A percentile compares a stretch with the other conserved stretches of the same genome.
phyloP scores from a whole-genome alignment of 2,113 vertebrate genomes.

The Okapia johnstoni region DNA sequence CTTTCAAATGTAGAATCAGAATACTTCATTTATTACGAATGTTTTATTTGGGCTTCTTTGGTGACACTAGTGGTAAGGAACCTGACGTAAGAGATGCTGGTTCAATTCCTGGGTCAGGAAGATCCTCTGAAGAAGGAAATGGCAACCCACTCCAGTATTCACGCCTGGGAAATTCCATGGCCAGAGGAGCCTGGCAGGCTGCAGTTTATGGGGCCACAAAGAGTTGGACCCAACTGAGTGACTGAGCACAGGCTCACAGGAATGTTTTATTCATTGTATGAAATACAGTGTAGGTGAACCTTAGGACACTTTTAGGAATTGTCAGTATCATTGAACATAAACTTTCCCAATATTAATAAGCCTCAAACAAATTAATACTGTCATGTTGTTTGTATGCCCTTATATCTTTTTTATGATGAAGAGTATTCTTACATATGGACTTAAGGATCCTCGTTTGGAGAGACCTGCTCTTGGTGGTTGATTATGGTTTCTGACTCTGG shows the following conservation, averaged over 20 bases:
- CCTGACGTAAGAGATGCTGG: not conserved
- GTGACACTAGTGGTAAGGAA: not conserved
- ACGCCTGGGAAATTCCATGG: not conserved
- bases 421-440: not conserved
- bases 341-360: not conserved
- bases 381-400: not conserved
- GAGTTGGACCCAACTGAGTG: not conserved
- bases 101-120: not conserved
- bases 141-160: not conserved
- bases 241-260: not conserved
- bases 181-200: not conserved
- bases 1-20: conserved; percentile 10
- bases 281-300: not conserved
- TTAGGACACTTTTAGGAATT: not conserved
- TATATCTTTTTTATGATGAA: not conserved
- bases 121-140: not conserved
- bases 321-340: not conserved
- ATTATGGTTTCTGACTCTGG: not conserved
- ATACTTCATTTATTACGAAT: not conserved
- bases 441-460: not conserved
- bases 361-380: not conserved
- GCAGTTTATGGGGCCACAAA: not conserved
- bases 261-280: not conserved
- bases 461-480: not conserved
- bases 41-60: not conserved